A percentile compares a stretch with the other conserved stretches of the same genome.
phyloP scores from a whole-genome alignment of 2,797 vertebrate species.

The Falco rusticolus region DNA sequence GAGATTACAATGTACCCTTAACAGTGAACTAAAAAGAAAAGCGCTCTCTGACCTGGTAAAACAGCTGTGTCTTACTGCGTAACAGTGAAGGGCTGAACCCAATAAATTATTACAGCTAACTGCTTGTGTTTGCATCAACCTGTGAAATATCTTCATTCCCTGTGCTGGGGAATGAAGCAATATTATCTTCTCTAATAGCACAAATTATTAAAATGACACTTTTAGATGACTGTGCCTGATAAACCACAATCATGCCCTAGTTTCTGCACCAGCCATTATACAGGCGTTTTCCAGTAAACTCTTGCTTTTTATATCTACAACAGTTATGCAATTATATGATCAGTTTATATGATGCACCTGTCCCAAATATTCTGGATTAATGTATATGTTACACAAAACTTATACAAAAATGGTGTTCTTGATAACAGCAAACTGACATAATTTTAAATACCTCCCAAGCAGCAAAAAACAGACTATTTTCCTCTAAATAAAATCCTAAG shows the following conservation, averaged over 20 bases:
- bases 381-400: background rate
- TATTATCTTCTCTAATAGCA: background rate
- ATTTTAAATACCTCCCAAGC: background rate
- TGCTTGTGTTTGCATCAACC: background rate
- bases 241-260: background rate
- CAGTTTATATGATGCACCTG: background rate
- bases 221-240: background rate
- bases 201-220: background rate
- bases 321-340: background rate
- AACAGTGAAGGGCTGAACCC: background rate
- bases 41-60: background rate
- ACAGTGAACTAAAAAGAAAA: background rate
- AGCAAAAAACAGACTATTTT: background rate
- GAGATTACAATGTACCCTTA: background rate
- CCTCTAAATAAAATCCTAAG: background rate
- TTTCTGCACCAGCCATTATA: background rate
- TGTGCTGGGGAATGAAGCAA: background rate
- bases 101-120: background rate
- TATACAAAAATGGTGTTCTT: background rate
- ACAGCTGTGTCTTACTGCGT: background rate
- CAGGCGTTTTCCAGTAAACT: background rate
- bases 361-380: background rate
- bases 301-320: background rate
- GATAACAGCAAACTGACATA: background rate
- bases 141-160: constrained; percentile 2